Evolutionary conservation across 2,113 vertebrate species (phyloP).

Genomic region (Archilochus colubris): DNA sequence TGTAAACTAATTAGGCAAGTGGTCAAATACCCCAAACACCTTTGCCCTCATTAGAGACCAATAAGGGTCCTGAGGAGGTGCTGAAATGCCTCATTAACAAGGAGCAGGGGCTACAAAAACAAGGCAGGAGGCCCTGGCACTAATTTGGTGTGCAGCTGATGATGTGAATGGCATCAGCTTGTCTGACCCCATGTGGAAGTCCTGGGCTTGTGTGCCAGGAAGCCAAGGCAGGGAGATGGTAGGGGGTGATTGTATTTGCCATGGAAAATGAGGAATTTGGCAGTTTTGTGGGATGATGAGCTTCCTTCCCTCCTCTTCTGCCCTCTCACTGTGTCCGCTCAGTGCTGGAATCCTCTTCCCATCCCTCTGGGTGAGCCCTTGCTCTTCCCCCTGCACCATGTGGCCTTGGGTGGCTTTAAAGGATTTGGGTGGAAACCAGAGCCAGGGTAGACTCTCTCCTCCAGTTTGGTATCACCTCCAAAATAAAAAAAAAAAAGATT

Average conservation of each 20-base stretch:
- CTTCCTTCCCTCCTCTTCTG: background rate
- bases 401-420: background rate
- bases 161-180: background rate
- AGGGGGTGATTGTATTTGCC: background rate
- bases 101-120: background rate
- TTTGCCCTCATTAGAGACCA: constrained; percentile 20
- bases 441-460: fast-evolving
- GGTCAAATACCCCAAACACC: background rate
- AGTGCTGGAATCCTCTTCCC: background rate
- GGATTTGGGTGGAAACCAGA: background rate
- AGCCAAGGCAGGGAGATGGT: fast-evolving
- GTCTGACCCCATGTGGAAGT: fast-evolving
- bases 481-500: background rate
- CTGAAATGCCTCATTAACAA: constrained; percentile 1
- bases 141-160: background rate
- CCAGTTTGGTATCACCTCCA: background rate
- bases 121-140: background rate
- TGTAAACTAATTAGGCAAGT: constrained; percentile 5
- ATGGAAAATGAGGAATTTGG: background rate
- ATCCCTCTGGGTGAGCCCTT: fast-evolving
- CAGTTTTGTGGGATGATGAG: background rate
- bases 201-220: background rate
- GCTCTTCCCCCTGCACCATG: fast-evolving
- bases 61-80: background rate
- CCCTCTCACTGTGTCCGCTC: background rate